Evolutionary conservation across 1,140 invertebrate species (phyloP).

Genomic region (Tribolium madens): DNA sequence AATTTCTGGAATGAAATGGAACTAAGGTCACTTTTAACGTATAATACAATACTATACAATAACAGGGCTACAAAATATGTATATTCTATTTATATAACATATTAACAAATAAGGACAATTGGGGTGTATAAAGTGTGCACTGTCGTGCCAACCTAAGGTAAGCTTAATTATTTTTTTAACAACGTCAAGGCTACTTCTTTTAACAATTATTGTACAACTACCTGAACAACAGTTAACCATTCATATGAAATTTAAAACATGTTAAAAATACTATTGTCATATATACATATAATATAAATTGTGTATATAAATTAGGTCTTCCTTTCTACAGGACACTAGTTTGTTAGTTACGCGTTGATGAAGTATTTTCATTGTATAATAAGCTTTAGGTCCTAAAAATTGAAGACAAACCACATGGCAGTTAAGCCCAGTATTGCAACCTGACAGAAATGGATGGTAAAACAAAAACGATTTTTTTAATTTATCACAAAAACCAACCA

Average conservation of each 20-base stretch:
- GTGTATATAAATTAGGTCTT: slow-evolving; percentile 52
- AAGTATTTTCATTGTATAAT: slow-evolving; percentile 19
- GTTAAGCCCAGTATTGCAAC: slow-evolving; percentile 56
- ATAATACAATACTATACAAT: slow-evolving; percentile 51
- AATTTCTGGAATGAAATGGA: slow-evolving; percentile 45
- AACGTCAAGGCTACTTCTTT: slow-evolving; percentile 56
- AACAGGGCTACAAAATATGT: slow-evolving; percentile 48
- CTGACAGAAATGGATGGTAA: slow-evolving; percentile 41
- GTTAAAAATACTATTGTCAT: slow-evolving; percentile 64
- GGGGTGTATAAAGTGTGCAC: slow-evolving; percentile 4
- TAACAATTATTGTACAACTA: slow-evolving; percentile 61
- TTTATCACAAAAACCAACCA: slow-evolving; percentile 56
- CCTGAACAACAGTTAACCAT: slow-evolving; percentile 59
- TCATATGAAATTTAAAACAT: slow-evolving; percentile 60
- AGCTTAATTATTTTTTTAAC: slow-evolving; percentile 44
- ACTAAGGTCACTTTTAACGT: slow-evolving; percentile 54
- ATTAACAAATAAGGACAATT: slow-evolving; percentile 49
- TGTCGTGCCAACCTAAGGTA: slow-evolving; percentile 52
- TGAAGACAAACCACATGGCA: slow-evolving; percentile 57
- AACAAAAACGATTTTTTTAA: slow-evolving; percentile 41
- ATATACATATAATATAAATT: slow-evolving; percentile 58
- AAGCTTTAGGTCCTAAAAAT: slow-evolving; percentile 53
- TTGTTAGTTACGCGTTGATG: slow-evolving; percentile 19
- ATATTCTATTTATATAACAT: slow-evolving; percentile 52
- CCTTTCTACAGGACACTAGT: slow-evolving; percentile 1